Evolutionary conservation across 2,797 vertebrate species (phyloP).

Genomic region (Notamacropus eugenii): DNA sequence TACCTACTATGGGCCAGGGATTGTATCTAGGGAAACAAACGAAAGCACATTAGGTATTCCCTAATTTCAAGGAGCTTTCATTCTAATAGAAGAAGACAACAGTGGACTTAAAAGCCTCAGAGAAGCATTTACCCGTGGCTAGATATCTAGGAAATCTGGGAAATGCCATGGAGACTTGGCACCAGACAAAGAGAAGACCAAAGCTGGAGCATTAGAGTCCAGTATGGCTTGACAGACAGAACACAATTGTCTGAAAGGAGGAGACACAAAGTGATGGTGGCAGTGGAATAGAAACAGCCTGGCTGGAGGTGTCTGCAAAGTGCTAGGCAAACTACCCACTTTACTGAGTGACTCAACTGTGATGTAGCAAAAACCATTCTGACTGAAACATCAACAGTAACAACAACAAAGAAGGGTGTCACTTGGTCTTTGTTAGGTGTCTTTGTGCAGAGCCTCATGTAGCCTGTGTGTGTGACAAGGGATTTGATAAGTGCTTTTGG

Average conservation of each 20-base stretch:
- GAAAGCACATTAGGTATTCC: neutral
- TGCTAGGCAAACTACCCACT: neutral
- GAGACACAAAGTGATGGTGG: neutral
- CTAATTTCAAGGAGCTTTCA: neutral
- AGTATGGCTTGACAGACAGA: neutral
- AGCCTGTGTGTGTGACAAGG: neutral
- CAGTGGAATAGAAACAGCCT: neutral
- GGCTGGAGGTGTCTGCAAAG: neutral
- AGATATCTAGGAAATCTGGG: neutral
- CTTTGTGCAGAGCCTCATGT: constrained; percentile 7
- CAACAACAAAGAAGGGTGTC: neutral
- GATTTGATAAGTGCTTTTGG: neutral
- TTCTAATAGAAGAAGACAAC: neutral
- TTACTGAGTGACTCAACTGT: neutral
- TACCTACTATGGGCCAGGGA: neutral
- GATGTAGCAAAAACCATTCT: neutral
- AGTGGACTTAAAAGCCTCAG: neutral
- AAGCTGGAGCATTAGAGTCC: neutral
- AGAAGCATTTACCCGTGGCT: neutral
- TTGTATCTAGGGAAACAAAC: neutral
- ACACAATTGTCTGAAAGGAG: neutral
- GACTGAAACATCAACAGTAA: neutral
- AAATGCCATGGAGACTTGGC: neutral
- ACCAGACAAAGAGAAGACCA: neutral
- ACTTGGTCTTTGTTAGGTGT: constrained; percentile 4